Evolutionary conservation across 1,140 invertebrate species (phyloP), one percentile per base, ranked within the genome.

Genomic region (Aphidius ervi): DNA sequence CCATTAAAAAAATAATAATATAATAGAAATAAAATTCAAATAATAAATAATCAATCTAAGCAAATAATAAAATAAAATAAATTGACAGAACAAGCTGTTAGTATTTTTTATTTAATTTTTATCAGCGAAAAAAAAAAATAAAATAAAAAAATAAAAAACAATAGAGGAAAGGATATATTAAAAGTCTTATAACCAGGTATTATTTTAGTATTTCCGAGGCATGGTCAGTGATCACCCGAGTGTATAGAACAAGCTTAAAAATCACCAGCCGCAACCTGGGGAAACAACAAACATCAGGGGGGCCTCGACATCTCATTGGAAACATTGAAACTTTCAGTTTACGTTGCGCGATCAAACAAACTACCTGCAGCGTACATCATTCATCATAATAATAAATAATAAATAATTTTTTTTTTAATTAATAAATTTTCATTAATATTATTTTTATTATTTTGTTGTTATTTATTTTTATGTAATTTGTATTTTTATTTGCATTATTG

Each of bases 261-360:
- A 40, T 37, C 48, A 46, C 61, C 62, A 54, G 46, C 41, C 47
- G 46, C 61, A 60, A 53, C 56, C 48, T 47, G 59, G 59, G 60
- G 59, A 58, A 58, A 58, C 48, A 64, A 64, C 56, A 56, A 56
- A 58, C 47, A 20, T 41, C 58, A 39, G 43, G 40, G 63, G 16
- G 43, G 31, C 9, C 46, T 54, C 42, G 48, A 57, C 57, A 42
- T 39, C 31, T 56, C 54, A 23, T 49, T 39, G 43, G 58, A 39
- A 10, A 59, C 61, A 60, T 48, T 57, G 43, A 56, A 65, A 65
- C 64, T 65, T 65, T 65, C 64, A 65, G 64, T 65, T 65, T 54
- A 56, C 54, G 48, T 31, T 58, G 58, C 55, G 57, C 61, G 16
- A 41, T 39, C 52, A 57, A 46, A 63, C 49, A 43, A 43, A 57